Percentiles rank a stretch among this genome's conserved stretches.
phyloP scores from a whole-genome alignment of 2,113 vertebrate species.

The Propithecus coquereli region DNA sequence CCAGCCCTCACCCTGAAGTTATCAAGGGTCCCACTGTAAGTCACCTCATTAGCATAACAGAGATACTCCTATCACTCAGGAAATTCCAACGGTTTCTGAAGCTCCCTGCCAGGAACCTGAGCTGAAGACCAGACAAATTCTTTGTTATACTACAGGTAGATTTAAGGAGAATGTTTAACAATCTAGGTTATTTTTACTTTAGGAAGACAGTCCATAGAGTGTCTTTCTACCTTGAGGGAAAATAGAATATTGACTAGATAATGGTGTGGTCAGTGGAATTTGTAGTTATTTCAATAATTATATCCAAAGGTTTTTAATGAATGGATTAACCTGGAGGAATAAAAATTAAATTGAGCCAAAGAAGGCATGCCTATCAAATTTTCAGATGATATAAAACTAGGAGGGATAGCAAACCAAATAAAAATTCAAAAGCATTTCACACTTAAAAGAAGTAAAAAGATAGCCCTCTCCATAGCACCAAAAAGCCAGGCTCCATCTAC shows the following conservation, averaged over 20 bases:
- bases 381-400: neutral
- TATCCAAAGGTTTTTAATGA: neutral
- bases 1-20: neutral
- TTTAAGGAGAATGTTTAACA: neutral
- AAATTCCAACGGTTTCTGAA: constrained; percentile 50
- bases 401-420: neutral
- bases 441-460: neutral
- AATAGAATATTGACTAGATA: neutral
- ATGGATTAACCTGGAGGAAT: neutral
- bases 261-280: neutral
- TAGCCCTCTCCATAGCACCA: neutral
- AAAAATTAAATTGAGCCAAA: neutral
- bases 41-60: constrained; percentile 22
- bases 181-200: neutral
- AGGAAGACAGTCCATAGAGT: neutral
- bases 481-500: neutral
- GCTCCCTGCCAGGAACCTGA: neutral
- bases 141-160: neutral
- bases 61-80: constrained; percentile 27
- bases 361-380: neutral
- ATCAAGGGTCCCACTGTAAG: neutral
- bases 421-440: neutral
- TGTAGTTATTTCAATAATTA: neutral
- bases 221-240: neutral
- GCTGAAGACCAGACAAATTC: neutral